Base-by-base conservation (phyloP, 2,797 vertebrate genomes). In the Cyclopterus lumpus region DNA sequence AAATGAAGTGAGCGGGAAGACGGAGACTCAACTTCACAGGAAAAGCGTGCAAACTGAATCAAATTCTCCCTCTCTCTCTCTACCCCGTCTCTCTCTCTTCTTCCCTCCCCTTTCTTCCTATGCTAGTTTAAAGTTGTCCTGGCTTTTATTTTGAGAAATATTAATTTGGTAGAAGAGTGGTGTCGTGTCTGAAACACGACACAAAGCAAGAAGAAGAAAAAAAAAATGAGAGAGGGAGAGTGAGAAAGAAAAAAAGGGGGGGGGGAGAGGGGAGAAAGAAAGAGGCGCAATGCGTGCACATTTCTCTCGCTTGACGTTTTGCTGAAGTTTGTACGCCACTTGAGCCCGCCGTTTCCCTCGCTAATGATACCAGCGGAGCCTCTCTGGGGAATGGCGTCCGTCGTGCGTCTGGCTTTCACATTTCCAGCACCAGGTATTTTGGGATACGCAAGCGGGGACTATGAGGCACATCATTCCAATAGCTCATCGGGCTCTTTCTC, bases 261-360 rank as follows among this genome's bases (percentile, higher is more conserved):
- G 83, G 62, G 82, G 70, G 61, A 38, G 69, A 62, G 64, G 44
- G 79, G 70, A 28, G 77, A 8, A 46, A 74, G 8, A 69, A 81
- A 76, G 86, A 90, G 90, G 85, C 80, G 84, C 90, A 88, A 78
- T 88, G 89, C 83, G 61, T 83, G 91, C 91, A 93, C 90, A 91
- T 94, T 92, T 93, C 91, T 92, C 92, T 90, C 93, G 91, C 93
- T 94, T 96, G 95, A 95, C 95, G 94, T 95, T 95, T 95, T 95
- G 95, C 95, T 95, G 95, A 96, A 95, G 95, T 95, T 96, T 95
- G 95, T 95, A 95, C 92, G 93, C 93, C 94, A 92, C 95, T 94
- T 94, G 94, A 95, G 95, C 93, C 93, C 86, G 88, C 91, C 93
- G 91, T 93, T 93, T 95, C 93, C 93, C 92, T 92, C 93, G 84